phyloP scores from a whole-genome alignment of 2,113 vertebrate genomes.

The Tylochromis polylepis region DNA sequence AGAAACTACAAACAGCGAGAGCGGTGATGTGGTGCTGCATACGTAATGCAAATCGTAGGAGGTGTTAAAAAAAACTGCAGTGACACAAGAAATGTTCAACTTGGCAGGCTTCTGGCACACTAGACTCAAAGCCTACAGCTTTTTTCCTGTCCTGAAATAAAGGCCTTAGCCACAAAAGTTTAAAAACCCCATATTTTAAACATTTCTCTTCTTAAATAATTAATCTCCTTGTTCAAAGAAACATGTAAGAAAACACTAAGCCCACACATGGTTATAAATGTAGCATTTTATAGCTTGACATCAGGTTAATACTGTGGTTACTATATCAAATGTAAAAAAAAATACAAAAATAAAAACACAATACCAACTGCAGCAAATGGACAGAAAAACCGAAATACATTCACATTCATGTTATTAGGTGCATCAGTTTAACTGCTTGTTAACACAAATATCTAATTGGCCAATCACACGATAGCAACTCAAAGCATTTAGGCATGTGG shows the following conservation, averaged over 20 bases:
- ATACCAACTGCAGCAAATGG: neutral
- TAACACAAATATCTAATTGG: neutral
- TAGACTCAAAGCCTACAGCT: neutral
- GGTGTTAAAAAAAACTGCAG: constrained; percentile 13
- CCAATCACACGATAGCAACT: neutral
- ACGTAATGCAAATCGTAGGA: constrained; percentile 33
- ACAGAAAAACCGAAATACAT: neutral
- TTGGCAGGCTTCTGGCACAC: constrained; percentile 10
- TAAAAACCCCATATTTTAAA: neutral
- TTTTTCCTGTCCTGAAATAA: neutral
- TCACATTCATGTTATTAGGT: neutral
- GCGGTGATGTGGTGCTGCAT: constrained; percentile 20
- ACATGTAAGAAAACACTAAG: neutral
- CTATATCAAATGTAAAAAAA: neutral
- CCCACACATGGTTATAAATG: neutral
- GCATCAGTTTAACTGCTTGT: neutral
- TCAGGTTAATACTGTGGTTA: neutral
- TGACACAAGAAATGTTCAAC: constrained; percentile 35
- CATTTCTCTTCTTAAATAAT: neutral
- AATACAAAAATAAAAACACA: neutral
- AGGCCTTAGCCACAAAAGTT: neutral
- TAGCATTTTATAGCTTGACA: neutral
- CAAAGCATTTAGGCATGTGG: neutral
- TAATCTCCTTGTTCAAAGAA: neutral
- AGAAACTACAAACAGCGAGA: constrained; percentile 4